Conservation (phyloP, 2,888 invertebrate species). For the Agrotis clavis region DNA sequence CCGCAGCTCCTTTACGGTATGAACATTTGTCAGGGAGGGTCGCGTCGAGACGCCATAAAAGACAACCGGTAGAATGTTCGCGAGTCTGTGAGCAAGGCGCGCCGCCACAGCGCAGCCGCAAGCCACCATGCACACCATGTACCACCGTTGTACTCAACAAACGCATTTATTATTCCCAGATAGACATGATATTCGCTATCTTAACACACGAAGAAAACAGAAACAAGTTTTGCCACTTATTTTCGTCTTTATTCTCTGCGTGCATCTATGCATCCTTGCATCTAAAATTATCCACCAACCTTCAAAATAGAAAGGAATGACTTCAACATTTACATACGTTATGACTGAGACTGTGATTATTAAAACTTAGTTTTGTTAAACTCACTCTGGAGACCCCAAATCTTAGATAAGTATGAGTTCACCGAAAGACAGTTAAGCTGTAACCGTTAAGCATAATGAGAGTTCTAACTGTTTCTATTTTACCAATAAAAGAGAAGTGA, state of each 20-base stretch:
- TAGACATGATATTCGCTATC: slow-evolving; percentile 62
- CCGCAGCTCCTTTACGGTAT: slow-evolving; percentile 56
- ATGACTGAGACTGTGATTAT: slow-evolving; percentile 54
- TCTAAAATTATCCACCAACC: slow-evolving; percentile 57
- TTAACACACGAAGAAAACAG: slow-evolving; percentile 46
- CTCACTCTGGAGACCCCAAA: slow-evolving; percentile 52
- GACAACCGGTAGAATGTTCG: slow-evolving; percentile 81
- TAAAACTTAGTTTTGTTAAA: slow-evolving; percentile 55
- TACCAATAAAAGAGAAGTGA: neutral
- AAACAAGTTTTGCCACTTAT: slow-evolving; percentile 52
- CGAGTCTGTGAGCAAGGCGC: slow-evolving; percentile 58
- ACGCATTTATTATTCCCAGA: slow-evolving; percentile 63
- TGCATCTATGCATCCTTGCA: slow-evolving; percentile 49
- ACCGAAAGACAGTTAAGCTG: slow-evolving; percentile 22
- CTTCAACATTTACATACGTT: slow-evolving; percentile 47
- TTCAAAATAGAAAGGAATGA: slow-evolving; percentile 61
- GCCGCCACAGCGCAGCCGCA: slow-evolving; percentile 40
- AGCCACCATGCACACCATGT: slow-evolving; percentile 60
- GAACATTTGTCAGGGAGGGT: slow-evolving; percentile 69
- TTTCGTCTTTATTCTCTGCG: slow-evolving; percentile 42
- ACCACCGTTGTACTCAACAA: slow-evolving; percentile 59
- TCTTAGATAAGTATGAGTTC: slow-evolving; percentile 36
- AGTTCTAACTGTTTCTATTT: slow-evolving; percentile 6
- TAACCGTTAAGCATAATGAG: slow-evolving; percentile 39
- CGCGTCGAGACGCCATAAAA: slow-evolving; percentile 76